phyloP scores from a whole-genome alignment of 2,113 vertebrate genomes.

The Rafetus swinhoei region DNA sequence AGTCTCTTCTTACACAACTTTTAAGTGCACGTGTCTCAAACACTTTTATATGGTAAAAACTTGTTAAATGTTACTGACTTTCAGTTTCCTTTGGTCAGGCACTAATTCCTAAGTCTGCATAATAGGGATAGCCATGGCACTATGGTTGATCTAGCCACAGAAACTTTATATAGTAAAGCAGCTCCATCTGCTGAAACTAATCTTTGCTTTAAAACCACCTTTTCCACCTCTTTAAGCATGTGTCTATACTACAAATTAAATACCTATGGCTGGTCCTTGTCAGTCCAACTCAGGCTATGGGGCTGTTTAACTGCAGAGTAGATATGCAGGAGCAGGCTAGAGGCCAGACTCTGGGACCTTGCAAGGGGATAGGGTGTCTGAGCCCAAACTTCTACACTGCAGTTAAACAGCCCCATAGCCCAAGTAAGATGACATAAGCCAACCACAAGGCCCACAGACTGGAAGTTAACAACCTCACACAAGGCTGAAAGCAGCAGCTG shows the following conservation, averaged over 20 bases:
- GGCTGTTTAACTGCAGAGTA: background rate
- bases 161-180: background rate
- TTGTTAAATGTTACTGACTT: background rate
- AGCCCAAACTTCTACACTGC: background rate
- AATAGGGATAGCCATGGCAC: background rate
- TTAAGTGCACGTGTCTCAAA: background rate
- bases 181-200: background rate
- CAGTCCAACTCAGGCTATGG: background rate
- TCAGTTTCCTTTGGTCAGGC: background rate
- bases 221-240: background rate
- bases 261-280: background rate
- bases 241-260: background rate
- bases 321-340: background rate
- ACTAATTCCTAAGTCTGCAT: background rate
- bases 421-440: background rate
- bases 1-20: background rate
- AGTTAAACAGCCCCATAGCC: background rate
- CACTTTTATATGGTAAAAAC: background rate
- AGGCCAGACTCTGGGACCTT: background rate
- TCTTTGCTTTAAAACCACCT: background rate
- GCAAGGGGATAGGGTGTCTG: background rate
- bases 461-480: no score
- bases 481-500: no score
- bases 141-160: background rate
- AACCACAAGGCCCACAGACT: background rate